Percentiles rank a stretch among this genome's conserved stretches.
Conservation (phyloP, 2,797 vertebrate genomes). For the Acanthurus tractus region DNA sequence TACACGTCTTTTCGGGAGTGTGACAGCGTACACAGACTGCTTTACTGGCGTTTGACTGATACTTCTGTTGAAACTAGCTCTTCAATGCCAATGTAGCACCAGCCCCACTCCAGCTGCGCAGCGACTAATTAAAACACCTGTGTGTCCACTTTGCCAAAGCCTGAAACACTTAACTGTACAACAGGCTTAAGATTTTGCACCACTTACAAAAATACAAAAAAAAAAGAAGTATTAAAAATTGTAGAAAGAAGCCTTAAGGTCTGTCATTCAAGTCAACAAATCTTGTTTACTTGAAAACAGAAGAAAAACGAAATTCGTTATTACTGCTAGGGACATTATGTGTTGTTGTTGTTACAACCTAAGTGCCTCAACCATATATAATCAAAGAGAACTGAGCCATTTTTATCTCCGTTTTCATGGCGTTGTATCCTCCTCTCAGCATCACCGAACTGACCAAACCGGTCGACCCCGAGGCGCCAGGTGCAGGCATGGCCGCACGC, state of each 20-base stretch:
- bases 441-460: fast-evolving
- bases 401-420: not conserved
- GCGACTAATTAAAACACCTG: not conserved
- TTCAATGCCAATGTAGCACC: too few relatives aligned
- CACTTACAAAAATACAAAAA: not conserved
- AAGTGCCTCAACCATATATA: not conserved
- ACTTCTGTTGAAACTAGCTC: too few relatives aligned
- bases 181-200: not conserved
- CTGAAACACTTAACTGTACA: not conserved
- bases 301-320: not conserved
- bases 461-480: not conserved
- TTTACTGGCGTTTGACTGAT: too few relatives aligned
- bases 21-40: not conserved
- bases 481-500: not conserved
- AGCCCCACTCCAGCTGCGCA: not conserved
- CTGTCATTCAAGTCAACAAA: not conserved
- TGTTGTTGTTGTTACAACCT: too few relatives aligned
- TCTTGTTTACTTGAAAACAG: too few relatives aligned
- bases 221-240: not conserved
- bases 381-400: too few relatives aligned
- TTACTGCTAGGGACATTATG: not conserved
- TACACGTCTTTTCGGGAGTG: too few relatives aligned
- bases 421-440: not conserved
- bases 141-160: not conserved
- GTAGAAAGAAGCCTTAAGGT: not conserved